A percentile compares a stretch with the other conserved stretches of the same genome.
Conservation (phyloP, 1,140 invertebrate species). For the Caenorhabditis tropicalis region DNA sequence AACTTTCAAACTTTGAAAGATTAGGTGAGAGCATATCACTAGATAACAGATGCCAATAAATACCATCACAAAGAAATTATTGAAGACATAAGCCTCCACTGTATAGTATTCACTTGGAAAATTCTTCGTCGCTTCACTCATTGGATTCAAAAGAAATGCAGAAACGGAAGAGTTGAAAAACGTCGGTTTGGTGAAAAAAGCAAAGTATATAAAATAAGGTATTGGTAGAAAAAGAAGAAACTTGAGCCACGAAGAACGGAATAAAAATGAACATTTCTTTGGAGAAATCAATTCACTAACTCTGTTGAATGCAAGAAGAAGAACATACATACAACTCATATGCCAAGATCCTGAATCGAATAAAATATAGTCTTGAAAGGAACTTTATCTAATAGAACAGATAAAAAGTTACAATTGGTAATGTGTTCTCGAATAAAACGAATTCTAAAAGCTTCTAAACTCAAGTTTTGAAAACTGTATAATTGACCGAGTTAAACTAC, state of each 20-base stretch:
- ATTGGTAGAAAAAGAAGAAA: background rate
- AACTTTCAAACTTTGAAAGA: background rate
- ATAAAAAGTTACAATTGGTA: no score
- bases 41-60: constrained; percentile 9
- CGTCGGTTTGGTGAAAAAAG: constrained; percentile 14
- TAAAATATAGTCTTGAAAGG: background rate
- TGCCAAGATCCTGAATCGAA: constrained; percentile 26
- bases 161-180: background rate
- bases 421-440: no score
- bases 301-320: constrained; percentile 32
- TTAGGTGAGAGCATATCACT: background rate
- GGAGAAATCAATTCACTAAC: constrained; percentile 9
- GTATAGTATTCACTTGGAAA: constrained; percentile 19
- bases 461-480: no score
- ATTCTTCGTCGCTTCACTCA: background rate
- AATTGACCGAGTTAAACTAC: no score
- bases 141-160: constrained; percentile 17
- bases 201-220: constrained; percentile 26
- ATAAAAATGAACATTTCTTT: background rate
- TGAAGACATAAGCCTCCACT: constrained; percentile 17
- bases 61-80: constrained; percentile 26
- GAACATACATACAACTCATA: constrained; percentile 22
- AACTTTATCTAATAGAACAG: no score
- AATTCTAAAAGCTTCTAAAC: no score
- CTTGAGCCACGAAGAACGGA: background rate